Base-by-base conservation (phyloP, 2,888 invertebrate genomes). In the Himalopsyche anomala region DNA sequence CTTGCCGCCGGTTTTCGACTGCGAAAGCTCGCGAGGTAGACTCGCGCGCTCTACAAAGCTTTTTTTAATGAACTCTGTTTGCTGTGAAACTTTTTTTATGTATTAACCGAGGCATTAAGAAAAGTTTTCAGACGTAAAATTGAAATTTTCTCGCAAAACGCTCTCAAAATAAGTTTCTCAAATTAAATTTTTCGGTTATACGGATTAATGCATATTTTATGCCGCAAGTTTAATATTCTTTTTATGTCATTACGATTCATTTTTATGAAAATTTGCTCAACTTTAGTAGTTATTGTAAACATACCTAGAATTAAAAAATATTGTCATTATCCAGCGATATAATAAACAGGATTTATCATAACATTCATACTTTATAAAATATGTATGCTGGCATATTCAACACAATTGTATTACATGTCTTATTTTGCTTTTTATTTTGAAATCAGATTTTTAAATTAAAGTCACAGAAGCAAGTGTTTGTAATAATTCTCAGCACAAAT, bases 51-150 rank as follows among this genome's bases (percentile, higher is more conserved):
- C 28, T 28, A 9, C 80, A 42, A 80, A 80, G 80, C 45, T 80
- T 80, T 45, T 80, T 80, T 80, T 80, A 80, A 80, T 80, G 80
- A 80, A 45, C 45, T 80, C 80, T 80, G 51, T 45, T 80, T 45
- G 42, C 80, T 80, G 80, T 45, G 80, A 80, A 80, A 80, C 51
- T 51, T 80, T 80, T 42, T 40, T 80, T 74, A 74, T 36, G 74
- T 74, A 74, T 74, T 74, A 74, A 74, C 74, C 74, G 74, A 74
- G 36, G 74, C 74, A 74, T 74, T 74, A 74, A 74, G 28, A 36
- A 74, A 74, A 74, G 74, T 74, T 74, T 74, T 74, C 74, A 74
- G 74, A 74, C 74, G 74, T 74, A 74, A 74, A 74, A 74, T 74
- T 74, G 74, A 74, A 74, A 74, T 74, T 74, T 74, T 74, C 74